These are phyloP conservation scores for Syngnathus scovelli DNA, from an alignment of 2,113 vertebrate species.

Conservation along the genomic window DNA sequence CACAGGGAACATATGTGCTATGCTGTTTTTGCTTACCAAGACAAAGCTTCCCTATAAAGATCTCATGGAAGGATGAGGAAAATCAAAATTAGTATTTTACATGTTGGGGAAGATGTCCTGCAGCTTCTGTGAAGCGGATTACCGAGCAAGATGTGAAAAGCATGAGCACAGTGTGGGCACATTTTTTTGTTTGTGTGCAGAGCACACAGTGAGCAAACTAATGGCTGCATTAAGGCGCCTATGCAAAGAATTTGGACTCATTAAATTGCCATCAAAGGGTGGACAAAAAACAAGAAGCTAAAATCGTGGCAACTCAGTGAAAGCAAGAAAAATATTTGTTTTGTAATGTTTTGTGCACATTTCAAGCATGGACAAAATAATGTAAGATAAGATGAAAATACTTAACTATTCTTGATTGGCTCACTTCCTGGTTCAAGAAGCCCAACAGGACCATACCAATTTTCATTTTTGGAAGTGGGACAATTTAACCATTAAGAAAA, in stretches of 20 bases:
- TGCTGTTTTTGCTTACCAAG: slow-evolving; percentile 53
- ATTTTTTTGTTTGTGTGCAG: background rate
- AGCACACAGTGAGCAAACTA: background rate
- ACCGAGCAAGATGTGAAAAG: slow-evolving; percentile 22
- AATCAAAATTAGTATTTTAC: slow-evolving; percentile 53
- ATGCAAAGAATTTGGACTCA: background rate
- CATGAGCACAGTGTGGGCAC: slow-evolving; percentile 2
- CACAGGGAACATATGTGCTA: slow-evolving; percentile 50
- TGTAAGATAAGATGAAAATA: no score
- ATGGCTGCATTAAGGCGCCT: background rate
- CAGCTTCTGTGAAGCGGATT: slow-evolving; percentile 19
- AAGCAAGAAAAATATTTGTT: background rate
- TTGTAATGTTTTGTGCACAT: background rate
- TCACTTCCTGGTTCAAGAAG: background rate
- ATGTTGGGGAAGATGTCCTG: slow-evolving; percentile 36
- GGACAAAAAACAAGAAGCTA: background rate
- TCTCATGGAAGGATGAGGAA: slow-evolving; percentile 39
- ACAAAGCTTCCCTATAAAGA: slow-evolving; percentile 39
- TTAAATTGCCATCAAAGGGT: background rate
- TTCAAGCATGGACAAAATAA: background rate
- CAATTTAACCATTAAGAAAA: no score
- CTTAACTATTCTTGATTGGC: no score
- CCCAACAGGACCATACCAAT: background rate
- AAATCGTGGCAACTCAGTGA: background rate
- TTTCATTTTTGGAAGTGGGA: background rate